Base-by-base conservation (phyloP, 92 coral and sea anemone species). In the Phenganax marumi region DNA sequence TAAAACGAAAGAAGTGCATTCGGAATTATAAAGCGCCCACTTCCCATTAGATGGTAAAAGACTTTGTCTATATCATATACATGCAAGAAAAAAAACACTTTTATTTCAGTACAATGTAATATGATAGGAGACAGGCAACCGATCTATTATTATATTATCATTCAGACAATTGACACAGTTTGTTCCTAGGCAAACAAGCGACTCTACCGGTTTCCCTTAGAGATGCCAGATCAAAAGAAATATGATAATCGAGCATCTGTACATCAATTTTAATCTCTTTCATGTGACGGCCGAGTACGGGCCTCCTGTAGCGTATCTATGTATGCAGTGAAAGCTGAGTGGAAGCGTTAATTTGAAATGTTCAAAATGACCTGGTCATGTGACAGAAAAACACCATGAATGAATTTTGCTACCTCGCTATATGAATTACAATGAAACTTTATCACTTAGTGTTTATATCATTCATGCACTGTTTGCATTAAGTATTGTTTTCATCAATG, bases 231-330 rank as follows among this genome's bases (percentile, higher is more conserved):
- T 66, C 72, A 66, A 66, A 66, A 64, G 70, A 24, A 64, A 64
- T 22, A 64, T 64, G 70, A 64, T 64, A 24, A 64, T 64, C n/a
- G 24, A 66, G 72, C 72, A 66, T 66, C 8, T 66, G 68, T 62
- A 50, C 33, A 58, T 33, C 43, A 33, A 33, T 58, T 64, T 14
- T 64, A 24, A 21, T 64, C 50, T 66, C 14, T 66, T 64, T 64
- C 14, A 23, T 66, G 17, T 24, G 72, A 66, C 72, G 19, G 50
- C 72, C 26, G 72, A 47, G 72, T 66, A 50, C 50, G 49, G 43
- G 72, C 17, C 70, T 66, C 72, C 49, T 33, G 72, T 33, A 66
- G 72, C 11, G 50, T 66, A 66, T 66, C 43, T 0, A 66, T 66
- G 33, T 66, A 66, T 23, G 33, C 72, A 23, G 50, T n/a, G 43